These are phyloP conservation scores for Pseudomugil gertrudae DNA, from an alignment of 2,797 vertebrate species.

Conservation along the genomic window DNA sequence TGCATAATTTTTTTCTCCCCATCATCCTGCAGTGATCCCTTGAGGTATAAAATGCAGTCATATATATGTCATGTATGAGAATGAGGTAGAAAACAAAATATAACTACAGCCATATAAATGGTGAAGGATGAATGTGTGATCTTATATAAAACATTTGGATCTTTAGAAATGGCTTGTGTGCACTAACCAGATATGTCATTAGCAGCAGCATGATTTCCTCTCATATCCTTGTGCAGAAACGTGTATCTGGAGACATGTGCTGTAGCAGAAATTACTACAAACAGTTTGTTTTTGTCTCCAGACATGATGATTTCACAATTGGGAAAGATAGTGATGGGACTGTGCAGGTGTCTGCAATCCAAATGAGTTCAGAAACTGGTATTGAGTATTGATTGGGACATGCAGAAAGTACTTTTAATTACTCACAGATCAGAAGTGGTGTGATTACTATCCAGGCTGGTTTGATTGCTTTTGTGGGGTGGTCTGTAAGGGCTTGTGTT, in stretches of 20 bases:
- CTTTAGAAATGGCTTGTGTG: not conserved
- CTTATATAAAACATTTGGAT: not conserved
- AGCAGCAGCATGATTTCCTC: not conserved
- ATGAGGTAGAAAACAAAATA: not conserved
- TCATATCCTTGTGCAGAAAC: not conserved
- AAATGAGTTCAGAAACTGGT: not conserved
- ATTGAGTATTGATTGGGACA: not conserved
- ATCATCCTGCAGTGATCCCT: not conserved
- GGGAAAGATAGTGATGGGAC: not conserved
- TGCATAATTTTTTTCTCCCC: not conserved
- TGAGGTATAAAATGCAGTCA: not conserved
- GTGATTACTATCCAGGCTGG: not conserved
- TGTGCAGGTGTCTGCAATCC: not conserved
- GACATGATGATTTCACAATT: not conserved
- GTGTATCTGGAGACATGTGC: not conserved
- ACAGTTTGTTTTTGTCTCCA: not conserved
- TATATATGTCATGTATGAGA: not conserved
- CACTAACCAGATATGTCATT: not conserved
- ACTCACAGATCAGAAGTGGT: not conserved
- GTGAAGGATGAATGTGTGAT: not conserved
- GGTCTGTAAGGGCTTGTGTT: not conserved
- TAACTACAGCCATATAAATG: not conserved
- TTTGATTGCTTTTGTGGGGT: not conserved
- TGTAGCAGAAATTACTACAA: slow-evolving; percentile 3
- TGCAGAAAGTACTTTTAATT: no score